These are phyloP conservation scores for Ochotona curzoniae DNA, from an alignment of 2,113 vertebrate genomes.

Conservation along the genomic window DNA sequence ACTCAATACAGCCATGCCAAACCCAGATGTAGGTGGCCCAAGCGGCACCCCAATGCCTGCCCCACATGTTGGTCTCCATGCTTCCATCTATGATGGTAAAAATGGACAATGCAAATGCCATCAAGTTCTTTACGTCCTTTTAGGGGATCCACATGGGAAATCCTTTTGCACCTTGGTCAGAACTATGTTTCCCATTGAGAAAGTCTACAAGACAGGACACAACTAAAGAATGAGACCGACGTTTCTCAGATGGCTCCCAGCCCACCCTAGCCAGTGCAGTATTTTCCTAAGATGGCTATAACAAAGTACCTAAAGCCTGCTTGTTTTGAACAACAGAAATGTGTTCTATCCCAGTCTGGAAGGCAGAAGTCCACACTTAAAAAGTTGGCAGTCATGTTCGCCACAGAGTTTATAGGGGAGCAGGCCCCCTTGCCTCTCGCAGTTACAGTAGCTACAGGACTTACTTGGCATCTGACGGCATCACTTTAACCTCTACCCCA, in stretches of 20 bases:
- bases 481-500: not conserved
- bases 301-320: not conserved
- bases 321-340: constrained; percentile 31
- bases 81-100: constrained; percentile 30
- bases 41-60: too few relatives aligned
- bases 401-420: not conserved
- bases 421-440: not conserved
- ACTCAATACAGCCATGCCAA: too few relatives aligned
- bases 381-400: not conserved
- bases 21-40: too few relatives aligned
- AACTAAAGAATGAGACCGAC: constrained; percentile 5
- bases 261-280: not conserved
- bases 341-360: not conserved
- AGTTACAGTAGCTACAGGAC: not conserved
- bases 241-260: not conserved
- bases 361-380: not conserved
- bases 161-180: not conserved
- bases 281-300: not conserved
- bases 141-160: not conserved
- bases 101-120: not conserved
- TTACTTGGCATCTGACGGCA: not conserved
- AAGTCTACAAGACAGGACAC: not conserved
- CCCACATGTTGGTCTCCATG: not conserved
- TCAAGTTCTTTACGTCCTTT: not conserved
- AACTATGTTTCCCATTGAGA: not conserved